These are phyloP conservation scores for Trogon melanurus DNA, from an alignment of 2,113 vertebrate species.

Conservation along the genomic window DNA sequence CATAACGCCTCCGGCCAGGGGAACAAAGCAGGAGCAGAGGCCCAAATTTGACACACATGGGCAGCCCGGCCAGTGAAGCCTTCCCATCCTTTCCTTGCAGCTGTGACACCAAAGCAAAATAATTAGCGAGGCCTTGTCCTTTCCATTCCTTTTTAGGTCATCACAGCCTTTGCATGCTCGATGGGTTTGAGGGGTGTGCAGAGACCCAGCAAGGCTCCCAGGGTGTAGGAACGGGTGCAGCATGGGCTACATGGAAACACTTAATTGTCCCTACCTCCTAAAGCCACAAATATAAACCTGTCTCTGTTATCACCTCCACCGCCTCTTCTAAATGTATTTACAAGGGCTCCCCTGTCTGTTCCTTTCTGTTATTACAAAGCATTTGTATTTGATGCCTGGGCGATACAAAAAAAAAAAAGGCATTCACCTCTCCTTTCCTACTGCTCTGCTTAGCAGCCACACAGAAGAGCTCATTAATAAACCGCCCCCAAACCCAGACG, in stretches of 20 bases:
- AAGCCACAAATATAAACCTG: not conserved
- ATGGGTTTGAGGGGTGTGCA: fast-evolving
- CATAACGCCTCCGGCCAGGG: not conserved
- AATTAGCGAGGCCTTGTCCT: not conserved
- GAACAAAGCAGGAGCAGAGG: not conserved
- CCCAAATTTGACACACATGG: not conserved
- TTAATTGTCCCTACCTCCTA: not conserved
- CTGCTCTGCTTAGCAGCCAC: not conserved
- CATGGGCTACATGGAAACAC: fast-evolving
- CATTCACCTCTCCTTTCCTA: not conserved
- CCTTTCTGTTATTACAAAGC: slow-evolving; percentile 41
- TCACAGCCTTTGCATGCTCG: fast-evolving
- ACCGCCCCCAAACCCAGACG: not conserved
- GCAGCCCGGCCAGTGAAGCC: not conserved
- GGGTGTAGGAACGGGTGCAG: not conserved
- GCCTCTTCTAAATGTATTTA: not conserved
- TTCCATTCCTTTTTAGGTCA: not conserved
- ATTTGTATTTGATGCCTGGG: not conserved
- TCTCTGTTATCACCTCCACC: not conserved
- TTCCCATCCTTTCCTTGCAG: fast-evolving
- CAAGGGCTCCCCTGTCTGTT: slow-evolving; percentile 53
- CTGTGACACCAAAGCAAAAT: not conserved
- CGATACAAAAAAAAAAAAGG: not conserved
- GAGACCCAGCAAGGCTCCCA: not conserved
- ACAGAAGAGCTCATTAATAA: not conserved